A percentile compares a stretch with the other conserved stretches of the same genome.
Evolutionary conservation across 2,113 vertebrate genomes (phyloP).

Genomic region (Sitta europaea): DNA sequence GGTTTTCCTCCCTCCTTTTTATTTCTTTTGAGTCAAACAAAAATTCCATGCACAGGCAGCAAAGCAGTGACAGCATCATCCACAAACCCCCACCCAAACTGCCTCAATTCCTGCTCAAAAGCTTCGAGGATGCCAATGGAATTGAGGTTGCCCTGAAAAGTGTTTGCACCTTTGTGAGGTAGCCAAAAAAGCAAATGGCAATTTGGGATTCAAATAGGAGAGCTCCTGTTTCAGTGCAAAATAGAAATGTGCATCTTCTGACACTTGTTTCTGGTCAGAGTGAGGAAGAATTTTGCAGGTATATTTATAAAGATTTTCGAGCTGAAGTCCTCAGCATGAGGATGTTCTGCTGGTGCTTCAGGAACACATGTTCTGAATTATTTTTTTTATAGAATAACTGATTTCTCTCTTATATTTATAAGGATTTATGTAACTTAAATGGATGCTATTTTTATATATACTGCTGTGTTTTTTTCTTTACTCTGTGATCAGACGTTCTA

Average conservation of each 20-base stretch:
- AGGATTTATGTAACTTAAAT: slow-evolving; percentile 63
- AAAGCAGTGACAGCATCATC: background rate
- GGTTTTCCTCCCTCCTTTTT: background rate
- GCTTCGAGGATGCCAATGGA: background rate
- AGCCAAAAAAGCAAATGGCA: background rate
- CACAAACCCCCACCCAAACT: background rate
- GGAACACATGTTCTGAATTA: slow-evolving; percentile 48
- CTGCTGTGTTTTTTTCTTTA: background rate
- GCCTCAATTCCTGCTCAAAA: background rate
- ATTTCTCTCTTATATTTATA: slow-evolving; percentile 69
- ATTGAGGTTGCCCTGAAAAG: background rate
- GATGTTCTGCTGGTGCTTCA: slow-evolving; percentile 60
- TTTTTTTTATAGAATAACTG: slow-evolving; percentile 37
- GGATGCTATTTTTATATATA: slow-evolving; percentile 65
- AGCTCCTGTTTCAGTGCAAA: background rate
- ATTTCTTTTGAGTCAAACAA: background rate
- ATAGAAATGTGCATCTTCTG: background rate
- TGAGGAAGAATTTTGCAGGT: background rate
- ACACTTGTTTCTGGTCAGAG: background rate
- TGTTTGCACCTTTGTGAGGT: background rate
- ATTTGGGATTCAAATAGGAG: background rate
- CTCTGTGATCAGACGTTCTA: background rate
- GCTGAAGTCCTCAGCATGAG: slow-evolving; percentile 13
- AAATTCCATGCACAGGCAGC: background rate
- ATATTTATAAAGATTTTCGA: slow-evolving; percentile 38